A percentile compares a stretch with the other conserved stretches of the same genome.
phyloP scores from a whole-genome alignment of 2,113 vertebrate genomes.

The Labeo catla region DNA sequence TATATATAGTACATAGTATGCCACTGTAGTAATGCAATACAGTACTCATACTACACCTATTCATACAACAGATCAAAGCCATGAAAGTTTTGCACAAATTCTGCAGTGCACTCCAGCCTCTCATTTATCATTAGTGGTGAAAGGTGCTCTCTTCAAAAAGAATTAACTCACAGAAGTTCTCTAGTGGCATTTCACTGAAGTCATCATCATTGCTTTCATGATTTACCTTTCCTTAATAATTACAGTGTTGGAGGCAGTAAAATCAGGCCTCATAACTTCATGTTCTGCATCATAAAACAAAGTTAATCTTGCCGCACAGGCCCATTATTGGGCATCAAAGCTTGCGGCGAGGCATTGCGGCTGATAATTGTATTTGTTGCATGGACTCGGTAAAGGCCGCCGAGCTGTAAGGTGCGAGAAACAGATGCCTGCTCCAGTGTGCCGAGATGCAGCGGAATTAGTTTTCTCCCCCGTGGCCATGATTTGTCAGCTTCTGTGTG shows the following conservation, averaged over 20 bases:
- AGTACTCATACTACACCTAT: not conserved
- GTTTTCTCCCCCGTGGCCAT: conserved; percentile 48
- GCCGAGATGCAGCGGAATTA: conserved; percentile 47
- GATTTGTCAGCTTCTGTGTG: conserved; percentile 38
- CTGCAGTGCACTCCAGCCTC: not conserved
- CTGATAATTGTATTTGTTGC: conserved; percentile 53
- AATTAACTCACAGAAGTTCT: conserved; percentile 34
- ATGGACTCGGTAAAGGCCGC: conserved; percentile 38
- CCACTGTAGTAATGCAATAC: not conserved
- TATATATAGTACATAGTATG: not conserved
- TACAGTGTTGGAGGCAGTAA: conserved; percentile 46
- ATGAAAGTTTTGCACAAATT: not conserved
- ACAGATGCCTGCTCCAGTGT: conserved; percentile 34
- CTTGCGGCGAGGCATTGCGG: conserved; percentile 36
- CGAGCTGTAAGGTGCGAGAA: conserved; percentile 37
- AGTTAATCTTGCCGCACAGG: conserved; percentile 48
- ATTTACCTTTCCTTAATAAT: conserved; percentile 51
- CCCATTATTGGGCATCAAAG: conserved; percentile 48
- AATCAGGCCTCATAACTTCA: conserved; percentile 46
- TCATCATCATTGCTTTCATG: conserved; percentile 46
- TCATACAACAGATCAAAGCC: not conserved
- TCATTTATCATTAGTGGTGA: not conserved
- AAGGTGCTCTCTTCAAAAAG: conserved; percentile 12
- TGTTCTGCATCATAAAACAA: conserved; percentile 55
- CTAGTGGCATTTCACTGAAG: conserved; percentile 38